A percentile compares a stretch with the other conserved stretches of the same genome.
Conservation (phyloP, 2,113 vertebrate species). For the Cottus gobio region DNA sequence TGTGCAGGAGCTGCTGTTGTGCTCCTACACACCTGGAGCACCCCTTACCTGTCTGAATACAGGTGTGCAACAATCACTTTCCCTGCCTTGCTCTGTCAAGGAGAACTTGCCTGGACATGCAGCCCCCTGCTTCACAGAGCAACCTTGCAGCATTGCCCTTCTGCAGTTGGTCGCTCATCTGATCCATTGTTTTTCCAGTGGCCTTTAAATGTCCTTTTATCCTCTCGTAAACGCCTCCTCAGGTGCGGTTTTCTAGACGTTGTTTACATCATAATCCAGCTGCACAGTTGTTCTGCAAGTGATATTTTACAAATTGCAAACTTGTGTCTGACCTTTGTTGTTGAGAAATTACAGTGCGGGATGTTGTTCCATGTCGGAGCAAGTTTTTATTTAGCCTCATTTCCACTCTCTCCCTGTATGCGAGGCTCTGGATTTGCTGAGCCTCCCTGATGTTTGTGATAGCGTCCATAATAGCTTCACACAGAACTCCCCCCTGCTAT, state of each 20-base stretch:
- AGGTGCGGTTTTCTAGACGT: slow-evolving; percentile 14
- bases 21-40: background rate
- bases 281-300: slow-evolving; percentile 16
- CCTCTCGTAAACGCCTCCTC: slow-evolving; percentile 17
- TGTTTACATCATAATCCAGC: slow-evolving; percentile 37
- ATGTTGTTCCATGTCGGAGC: slow-evolving; percentile 57
- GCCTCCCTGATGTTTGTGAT: slow-evolving; percentile 74
- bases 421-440: slow-evolving; percentile 72
- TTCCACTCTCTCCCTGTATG: slow-evolving; percentile 38
- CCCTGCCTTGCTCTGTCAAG: background rate
- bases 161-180: slow-evolving; percentile 26
- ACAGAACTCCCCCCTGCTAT: slow-evolving; percentile 64
- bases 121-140: background rate
- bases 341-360: slow-evolving; percentile 25
- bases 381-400: slow-evolving; percentile 65
- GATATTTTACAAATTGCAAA: slow-evolving; percentile 45
- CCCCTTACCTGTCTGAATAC: background rate
- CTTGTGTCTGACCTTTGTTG: slow-evolving; percentile 43
- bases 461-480: slow-evolving; percentile 76
- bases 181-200: slow-evolving; percentile 23
- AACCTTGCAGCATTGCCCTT: slow-evolving; percentile 3
- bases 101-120: background rate
- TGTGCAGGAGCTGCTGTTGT: background rate
- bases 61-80: slow-evolving; percentile 11
- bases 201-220: slow-evolving; percentile 41